A percentile compares a stretch with the other conserved stretches of the same genome.
These are phyloP conservation scores for Oxygymnocypris stewartii DNA, from an alignment of 2,113 vertebrate species.

Conservation along the genomic window DNA sequence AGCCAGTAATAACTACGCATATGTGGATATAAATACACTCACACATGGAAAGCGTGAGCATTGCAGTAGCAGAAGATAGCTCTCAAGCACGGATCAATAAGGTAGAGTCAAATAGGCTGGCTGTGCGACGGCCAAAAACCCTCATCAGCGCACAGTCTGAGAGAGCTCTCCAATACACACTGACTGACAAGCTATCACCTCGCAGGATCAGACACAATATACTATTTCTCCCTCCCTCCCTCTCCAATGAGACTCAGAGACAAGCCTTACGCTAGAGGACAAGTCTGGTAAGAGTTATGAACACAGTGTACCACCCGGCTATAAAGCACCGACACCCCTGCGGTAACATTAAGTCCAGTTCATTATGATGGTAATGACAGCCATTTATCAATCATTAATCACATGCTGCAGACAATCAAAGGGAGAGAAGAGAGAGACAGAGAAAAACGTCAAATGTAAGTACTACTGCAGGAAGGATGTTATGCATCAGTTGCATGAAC, in stretches of 20 bases:
- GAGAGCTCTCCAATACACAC: constrained; percentile 27
- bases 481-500: not conserved
- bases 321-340: constrained; percentile 18
- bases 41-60: not conserved
- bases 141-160: constrained; percentile 31
- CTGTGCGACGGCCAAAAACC: constrained; percentile 17
- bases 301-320: constrained; percentile 23
- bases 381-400: constrained; percentile 47
- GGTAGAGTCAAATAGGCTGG: constrained; percentile 32
- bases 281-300: constrained; percentile 29
- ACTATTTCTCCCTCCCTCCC: constrained; percentile 5
- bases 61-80: constrained; percentile 25
- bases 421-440: not conserved
- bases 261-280: constrained; percentile 6
- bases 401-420: not conserved
- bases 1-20: not conserved
- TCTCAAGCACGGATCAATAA: constrained; percentile 47
- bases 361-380: constrained; percentile 43
- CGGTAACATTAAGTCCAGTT: constrained; percentile 21
- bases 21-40: not conserved
- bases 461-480: not conserved
- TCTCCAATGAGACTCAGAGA: constrained; percentile 19
- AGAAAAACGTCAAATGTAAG: not conserved
- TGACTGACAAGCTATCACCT: constrained; percentile 43
- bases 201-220: constrained; percentile 33